Conservation (phyloP, 2,113 vertebrate genomes). For the Amazona vittata region DNA sequence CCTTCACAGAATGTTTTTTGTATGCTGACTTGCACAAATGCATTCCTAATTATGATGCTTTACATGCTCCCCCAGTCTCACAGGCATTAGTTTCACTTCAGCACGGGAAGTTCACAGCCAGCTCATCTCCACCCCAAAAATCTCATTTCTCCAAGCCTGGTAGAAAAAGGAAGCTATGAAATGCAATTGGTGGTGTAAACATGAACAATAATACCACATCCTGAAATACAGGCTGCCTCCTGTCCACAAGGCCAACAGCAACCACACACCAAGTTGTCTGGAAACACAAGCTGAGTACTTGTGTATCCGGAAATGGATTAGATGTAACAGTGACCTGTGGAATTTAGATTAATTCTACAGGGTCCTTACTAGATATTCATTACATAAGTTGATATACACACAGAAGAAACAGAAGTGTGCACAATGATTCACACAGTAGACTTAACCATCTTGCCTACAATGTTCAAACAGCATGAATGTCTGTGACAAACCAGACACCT, state of each 20-base stretch:
- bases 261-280: not conserved
- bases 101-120: not conserved
- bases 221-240: not conserved
- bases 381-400: not conserved
- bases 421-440: accelerated
- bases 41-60: not conserved
- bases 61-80: not conserved
- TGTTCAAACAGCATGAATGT: not conserved
- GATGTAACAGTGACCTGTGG: not conserved
- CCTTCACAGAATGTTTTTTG: not conserved
- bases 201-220: not conserved
- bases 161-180: not conserved
- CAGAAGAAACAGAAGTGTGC: not conserved
- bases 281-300: not conserved
- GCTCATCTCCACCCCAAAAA: not conserved
- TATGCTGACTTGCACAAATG: not conserved
- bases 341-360: not conserved
- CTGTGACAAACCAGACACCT: not conserved
- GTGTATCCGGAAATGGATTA: not conserved
- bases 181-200: not conserved
- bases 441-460: not conserved
- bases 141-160: not conserved
- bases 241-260: not conserved
- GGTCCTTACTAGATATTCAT: not conserved
- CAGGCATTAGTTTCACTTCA: not conserved